These are phyloP conservation scores for Xanthorhoe designata DNA, from an alignment of 2,888 invertebrate genomes.

Conservation along the genomic window DNA sequence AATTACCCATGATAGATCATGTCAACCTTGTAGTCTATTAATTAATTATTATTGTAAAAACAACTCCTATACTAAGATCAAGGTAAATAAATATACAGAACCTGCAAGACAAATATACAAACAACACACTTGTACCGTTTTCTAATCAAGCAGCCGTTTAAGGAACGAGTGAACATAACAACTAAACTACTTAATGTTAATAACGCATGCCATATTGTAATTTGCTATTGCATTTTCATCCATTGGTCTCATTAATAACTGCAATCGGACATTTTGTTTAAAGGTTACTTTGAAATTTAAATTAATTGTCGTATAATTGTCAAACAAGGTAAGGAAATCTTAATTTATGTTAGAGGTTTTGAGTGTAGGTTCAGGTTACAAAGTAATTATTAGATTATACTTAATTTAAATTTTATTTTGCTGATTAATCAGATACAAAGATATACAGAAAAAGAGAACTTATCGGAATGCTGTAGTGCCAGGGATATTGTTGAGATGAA, in stretches of 20 bases:
- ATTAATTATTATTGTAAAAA: no score
- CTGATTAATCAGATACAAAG: no score
- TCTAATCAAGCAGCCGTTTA: slow-evolving; percentile 53
- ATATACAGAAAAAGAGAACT: no score
- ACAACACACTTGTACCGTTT: slow-evolving; percentile 28
- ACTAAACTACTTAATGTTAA: slow-evolving; percentile 42
- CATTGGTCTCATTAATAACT: slow-evolving; percentile 45
- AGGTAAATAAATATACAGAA: slow-evolving; percentile 23
- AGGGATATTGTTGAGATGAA: no score
- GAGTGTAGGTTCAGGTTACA: background rate
- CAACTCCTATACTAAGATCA: no score
- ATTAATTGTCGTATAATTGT: slow-evolving; percentile 36
- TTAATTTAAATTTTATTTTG: no score
- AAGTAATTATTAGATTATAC: no score
- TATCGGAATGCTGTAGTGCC: no score
- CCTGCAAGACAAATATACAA: background rate
- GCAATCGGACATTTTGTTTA: slow-evolving; percentile 39
- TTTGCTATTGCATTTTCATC: slow-evolving; percentile 48
- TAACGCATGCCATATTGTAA: slow-evolving; percentile 57
- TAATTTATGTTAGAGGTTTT: background rate
- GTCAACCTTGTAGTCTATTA: no score
- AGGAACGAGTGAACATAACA: slow-evolving; percentile 51
- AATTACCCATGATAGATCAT: no score
- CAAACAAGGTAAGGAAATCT: background rate
- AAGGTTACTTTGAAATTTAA: slow-evolving; percentile 32